These are phyloP conservation scores for Diceros bicornis DNA, from an alignment of 2,797 vertebrate species.

Conservation along the genomic window DNA sequence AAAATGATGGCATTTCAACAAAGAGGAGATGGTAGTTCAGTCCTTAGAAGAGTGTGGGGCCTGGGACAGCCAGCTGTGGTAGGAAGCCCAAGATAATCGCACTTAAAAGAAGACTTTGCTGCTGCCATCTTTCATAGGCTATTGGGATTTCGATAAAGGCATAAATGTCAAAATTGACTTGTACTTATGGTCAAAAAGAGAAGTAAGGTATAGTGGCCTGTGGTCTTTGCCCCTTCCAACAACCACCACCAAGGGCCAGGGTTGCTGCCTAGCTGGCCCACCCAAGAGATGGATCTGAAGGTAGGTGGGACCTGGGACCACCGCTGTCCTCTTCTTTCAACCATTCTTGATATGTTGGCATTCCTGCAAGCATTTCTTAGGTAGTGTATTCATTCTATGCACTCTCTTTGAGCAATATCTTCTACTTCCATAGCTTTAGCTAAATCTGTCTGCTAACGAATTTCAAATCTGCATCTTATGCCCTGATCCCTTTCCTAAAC, in stretches of 20 bases:
- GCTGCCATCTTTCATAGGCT: not conserved
- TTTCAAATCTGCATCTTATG: not conserved
- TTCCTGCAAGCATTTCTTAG: not conserved
- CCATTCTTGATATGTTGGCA: not conserved
- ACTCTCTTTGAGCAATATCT: not conserved
- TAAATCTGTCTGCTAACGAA: not conserved
- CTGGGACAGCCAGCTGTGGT: not conserved
- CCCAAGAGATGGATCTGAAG: not conserved
- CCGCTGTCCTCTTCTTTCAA: not conserved
- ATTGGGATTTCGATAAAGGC: not conserved
- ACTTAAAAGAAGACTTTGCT: not conserved
- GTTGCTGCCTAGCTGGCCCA: not conserved
- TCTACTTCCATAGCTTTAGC: not conserved
- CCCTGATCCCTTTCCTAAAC: not conserved
- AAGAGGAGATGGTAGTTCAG: not conserved
- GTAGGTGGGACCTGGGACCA: not conserved
- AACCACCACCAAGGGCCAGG: not conserved
- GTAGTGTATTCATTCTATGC: not conserved
- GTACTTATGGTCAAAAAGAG: not conserved
- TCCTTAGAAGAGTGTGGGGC: not conserved
- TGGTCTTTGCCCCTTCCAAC: not conserved
- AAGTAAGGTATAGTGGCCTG: rapidly evolving
- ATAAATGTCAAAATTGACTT: not conserved
- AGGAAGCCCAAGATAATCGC: not conserved
- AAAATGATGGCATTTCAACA: not conserved